A percentile compares a stretch with the other conserved stretches of the same genome.
phyloP scores from a whole-genome alignment of 1,140 invertebrate genomes.

The Cepaea nemoralis region DNA sequence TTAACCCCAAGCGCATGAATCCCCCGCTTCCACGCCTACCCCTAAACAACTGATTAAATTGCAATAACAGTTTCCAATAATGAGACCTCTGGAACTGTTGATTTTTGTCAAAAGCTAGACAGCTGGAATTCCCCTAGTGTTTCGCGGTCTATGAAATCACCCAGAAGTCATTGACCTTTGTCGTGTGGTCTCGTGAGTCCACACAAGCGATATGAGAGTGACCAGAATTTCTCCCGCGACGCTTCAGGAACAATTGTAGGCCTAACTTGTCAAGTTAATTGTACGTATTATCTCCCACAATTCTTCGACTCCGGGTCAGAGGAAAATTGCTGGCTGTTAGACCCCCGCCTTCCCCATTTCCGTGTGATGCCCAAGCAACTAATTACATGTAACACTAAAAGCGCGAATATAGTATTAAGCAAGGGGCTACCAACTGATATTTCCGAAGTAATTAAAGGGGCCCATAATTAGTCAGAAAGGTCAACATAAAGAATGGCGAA shows the following conservation, averaged over 20 bases:
- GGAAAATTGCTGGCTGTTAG: background rate
- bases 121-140: background rate
- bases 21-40: too few relatives aligned
- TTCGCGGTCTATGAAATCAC: background rate
- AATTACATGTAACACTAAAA: too few relatives aligned
- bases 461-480: too few relatives aligned
- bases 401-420: too few relatives aligned
- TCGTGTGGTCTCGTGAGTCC: background rate
- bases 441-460: too few relatives aligned
- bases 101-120: background rate
- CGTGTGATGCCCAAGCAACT: too few relatives aligned
- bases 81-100: background rate
- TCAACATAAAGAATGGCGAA: too few relatives aligned
- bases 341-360: too few relatives aligned
- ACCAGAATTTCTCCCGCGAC: background rate
- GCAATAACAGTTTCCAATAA: too few relatives aligned
- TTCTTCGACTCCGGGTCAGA: background rate
- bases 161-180: background rate
- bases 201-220: background rate
- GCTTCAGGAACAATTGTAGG: background rate
- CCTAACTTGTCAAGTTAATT: background rate
- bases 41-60: too few relatives aligned
- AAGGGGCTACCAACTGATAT: too few relatives aligned
- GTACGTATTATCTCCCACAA: background rate
- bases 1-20: too few relatives aligned